Percentiles rank a stretch among this genome's conserved stretches.
phyloP scores from a whole-genome alignment of 2,888 invertebrate genomes.

The Gortyna flavago region DNA sequence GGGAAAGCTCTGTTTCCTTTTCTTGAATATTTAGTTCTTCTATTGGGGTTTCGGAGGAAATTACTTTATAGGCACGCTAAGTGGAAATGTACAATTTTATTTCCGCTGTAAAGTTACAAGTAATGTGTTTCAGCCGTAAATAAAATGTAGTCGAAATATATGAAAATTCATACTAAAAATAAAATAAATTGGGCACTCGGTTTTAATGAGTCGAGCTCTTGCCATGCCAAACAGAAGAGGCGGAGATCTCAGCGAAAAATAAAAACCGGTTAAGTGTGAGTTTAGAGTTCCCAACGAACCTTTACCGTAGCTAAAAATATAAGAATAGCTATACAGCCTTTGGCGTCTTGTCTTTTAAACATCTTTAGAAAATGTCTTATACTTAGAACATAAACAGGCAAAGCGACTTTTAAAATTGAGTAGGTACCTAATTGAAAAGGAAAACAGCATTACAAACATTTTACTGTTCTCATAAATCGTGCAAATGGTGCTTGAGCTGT shows the following conservation, averaged over 20 bases:
- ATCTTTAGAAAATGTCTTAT: not conserved
- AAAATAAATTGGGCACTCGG: constrained; percentile 64
- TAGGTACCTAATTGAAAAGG: not conserved
- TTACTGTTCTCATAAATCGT: constrained; percentile 16
- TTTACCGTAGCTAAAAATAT: constrained; percentile 12
- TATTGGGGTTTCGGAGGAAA: not conserved
- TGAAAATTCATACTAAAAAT: constrained; percentile 51
- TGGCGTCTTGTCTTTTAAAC: constrained; percentile 21
- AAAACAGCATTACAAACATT: constrained; percentile 12
- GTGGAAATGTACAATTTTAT: constrained; percentile 22
- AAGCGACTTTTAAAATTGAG: constrained; percentile 10
- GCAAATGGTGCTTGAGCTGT: constrained; percentile 17
- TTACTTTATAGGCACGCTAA: constrained; percentile 8
- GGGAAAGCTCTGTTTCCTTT: not conserved
- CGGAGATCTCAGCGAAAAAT: constrained; percentile 46
- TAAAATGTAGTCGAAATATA: constrained; percentile 37
- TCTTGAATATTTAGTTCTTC: not conserved
- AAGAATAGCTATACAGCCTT: constrained; percentile 11
- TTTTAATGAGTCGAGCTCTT: constrained; percentile 61
- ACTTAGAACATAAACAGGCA: not conserved
- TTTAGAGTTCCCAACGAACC: constrained; percentile 36
- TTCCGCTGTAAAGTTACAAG: constrained; percentile 9
- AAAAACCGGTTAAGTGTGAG: constrained; percentile 54
- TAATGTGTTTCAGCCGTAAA: constrained; percentile 16
- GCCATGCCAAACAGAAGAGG: constrained; percentile 52